Percentiles rank a stretch among this genome's conserved stretches.
Evolutionary conservation across 2,113 vertebrate genomes (phyloP).

Genomic region (Campylomormyrus tamandua): DNA sequence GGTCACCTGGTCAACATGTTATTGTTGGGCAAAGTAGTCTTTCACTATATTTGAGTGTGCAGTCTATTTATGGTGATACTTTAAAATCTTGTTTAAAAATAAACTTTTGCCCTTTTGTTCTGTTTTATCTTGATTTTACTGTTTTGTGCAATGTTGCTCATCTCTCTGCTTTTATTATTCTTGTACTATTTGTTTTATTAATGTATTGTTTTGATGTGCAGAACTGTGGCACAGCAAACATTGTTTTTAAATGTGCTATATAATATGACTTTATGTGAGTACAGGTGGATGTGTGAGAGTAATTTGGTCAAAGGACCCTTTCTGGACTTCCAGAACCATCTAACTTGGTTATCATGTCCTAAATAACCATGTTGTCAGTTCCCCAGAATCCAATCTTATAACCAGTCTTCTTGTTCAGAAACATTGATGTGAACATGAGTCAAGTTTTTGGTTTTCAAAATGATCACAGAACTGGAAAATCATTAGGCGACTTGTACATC

Average conservation of each 20-base stretch:
- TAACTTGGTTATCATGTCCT: neutral
- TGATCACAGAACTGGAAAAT: neutral
- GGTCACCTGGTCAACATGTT: neutral
- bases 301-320: neutral
- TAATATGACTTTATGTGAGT: neutral
- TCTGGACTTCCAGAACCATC: neutral
- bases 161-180: neutral
- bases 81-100: neutral
- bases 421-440: neutral
- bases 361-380: neutral
- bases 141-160: neutral
- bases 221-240: neutral
- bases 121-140: neutral
- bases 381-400: neutral
- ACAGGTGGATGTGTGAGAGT: neutral
- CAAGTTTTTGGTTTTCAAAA: neutral
- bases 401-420: neutral
- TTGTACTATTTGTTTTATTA: neutral
- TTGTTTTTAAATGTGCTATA: neutral
- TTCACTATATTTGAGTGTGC: neutral
- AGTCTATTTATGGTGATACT: neutral
- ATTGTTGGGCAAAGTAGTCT: neutral
- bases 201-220: neutral
- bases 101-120: neutral
- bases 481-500: neutral